Percentiles rank a stretch among this genome's conserved stretches.
phyloP scores from a whole-genome alignment of 2,113 vertebrate species.

The Burhinus oedicnemus region DNA sequence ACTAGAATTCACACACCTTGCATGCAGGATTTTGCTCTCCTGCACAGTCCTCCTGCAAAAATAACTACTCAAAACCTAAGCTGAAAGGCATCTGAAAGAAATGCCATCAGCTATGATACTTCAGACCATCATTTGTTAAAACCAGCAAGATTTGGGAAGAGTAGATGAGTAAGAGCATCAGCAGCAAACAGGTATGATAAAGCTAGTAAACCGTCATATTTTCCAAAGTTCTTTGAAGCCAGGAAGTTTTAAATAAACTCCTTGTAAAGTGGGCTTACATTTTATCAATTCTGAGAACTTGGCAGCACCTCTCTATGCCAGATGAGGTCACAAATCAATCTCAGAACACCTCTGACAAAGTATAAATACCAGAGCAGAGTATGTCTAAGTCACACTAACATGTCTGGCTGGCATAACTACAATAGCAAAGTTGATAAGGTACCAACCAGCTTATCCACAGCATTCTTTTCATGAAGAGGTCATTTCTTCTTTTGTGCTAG shows the following conservation, averaged over 20 bases:
- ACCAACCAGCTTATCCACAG: slow-evolving; percentile 62
- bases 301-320: slow-evolving; percentile 34
- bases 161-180: background rate
- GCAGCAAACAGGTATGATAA: background rate
- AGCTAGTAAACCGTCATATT: background rate
- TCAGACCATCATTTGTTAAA: background rate
- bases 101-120: background rate
- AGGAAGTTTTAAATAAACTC: slow-evolving; percentile 9
- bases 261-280: background rate
- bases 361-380: slow-evolving; percentile 68
- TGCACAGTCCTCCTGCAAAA: background rate
- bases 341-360: slow-evolving; percentile 70
- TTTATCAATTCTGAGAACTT: slow-evolving; percentile 50
- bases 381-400: slow-evolving; percentile 60
- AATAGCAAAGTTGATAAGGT: slow-evolving; percentile 71
- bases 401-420: slow-evolving; percentile 66
- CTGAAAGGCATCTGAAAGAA: background rate
- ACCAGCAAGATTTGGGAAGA: background rate
- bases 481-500: slow-evolving; percentile 69
- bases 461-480: slow-evolving; percentile 77
- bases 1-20: background rate
- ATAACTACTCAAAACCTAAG: background rate
- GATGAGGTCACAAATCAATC: slow-evolving; percentile 78
- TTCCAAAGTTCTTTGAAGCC: background rate
- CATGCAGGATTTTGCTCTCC: background rate